phyloP scores from a whole-genome alignment of 2,797 vertebrate genomes.

The Petrocephalus schoutedeni region DNA sequence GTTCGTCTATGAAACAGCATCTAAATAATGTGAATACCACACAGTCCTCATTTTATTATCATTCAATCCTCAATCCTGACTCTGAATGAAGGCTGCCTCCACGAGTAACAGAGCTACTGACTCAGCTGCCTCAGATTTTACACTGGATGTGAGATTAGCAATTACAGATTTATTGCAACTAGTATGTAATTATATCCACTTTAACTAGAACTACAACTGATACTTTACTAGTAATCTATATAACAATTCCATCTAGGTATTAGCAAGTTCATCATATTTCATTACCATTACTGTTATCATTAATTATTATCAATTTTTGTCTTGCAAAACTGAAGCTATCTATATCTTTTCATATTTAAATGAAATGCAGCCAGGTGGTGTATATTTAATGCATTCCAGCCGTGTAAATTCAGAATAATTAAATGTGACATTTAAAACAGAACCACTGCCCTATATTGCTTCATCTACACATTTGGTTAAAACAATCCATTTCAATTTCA shows the following conservation, averaged over 20 bases:
- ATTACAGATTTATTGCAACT: not conserved
- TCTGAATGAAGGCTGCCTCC: not conserved
- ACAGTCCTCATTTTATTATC: not conserved
- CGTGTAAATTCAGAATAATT: not conserved
- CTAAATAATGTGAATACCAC: not conserved
- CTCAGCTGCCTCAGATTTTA: not conserved
- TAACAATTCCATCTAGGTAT: too few species aligned
- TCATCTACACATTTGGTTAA: conserved; percentile 31
- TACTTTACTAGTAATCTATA: too few species aligned
- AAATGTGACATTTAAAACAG: not conserved
- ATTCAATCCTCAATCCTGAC: not conserved
- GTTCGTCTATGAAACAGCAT: not conserved
- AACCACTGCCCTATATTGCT: conserved; percentile 63
- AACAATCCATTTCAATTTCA: not conserved
- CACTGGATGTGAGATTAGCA: not conserved
- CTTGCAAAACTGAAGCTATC: not conserved
- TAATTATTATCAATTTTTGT: not conserved
- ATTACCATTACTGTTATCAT: not conserved
- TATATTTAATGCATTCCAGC: not conserved
- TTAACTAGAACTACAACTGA: too few species aligned
- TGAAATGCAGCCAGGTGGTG: not conserved
- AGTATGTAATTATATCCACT: too few species aligned
- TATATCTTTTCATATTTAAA: not conserved
- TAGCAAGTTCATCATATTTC: not conserved
- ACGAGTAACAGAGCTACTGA: not conserved